A percentile compares a stretch with the other conserved stretches of the same genome.
Conservation (phyloP, 92 coral and sea anemone genomes). For the Actinernus sp. region DNA sequence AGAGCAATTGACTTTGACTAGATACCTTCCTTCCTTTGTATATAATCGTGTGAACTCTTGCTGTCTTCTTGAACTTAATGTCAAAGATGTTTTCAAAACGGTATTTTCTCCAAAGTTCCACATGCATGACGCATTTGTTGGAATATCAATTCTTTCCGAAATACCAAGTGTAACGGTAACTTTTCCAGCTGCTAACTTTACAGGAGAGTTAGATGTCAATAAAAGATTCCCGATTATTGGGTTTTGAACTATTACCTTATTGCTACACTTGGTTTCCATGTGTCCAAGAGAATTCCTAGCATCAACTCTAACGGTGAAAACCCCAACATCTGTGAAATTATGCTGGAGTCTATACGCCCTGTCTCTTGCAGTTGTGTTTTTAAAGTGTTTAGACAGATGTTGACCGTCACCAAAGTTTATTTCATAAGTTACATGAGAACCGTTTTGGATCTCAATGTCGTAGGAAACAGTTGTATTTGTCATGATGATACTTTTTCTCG, state of each 20-base stretch:
- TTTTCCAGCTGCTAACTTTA: conserved; percentile 16
- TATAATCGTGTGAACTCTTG: conserved; percentile 15
- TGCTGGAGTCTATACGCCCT: conserved; percentile 27
- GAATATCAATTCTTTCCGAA: background rate
- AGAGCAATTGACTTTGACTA: conserved; percentile 44
- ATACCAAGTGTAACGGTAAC: conserved; percentile 8
- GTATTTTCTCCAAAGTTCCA: conserved; percentile 81
- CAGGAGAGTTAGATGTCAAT: conserved; percentile 21
- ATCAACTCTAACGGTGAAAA: conserved; percentile 15
- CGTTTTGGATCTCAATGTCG: conserved; percentile 31
- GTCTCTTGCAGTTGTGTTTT: conserved; percentile 10
- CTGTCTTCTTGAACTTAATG: background rate
- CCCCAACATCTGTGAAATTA: conserved; percentile 22
- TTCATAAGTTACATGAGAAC: conserved; percentile 41
- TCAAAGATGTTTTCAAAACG: background rate
- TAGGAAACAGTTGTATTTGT: conserved; percentile 23
- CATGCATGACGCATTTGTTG: conserved; percentile 62
- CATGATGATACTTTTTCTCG: conserved; percentile 3
- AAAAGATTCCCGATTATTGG: conserved; percentile 18
- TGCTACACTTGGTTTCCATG: background rate
- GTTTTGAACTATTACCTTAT: conserved; percentile 55
- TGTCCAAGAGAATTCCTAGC: conserved; percentile 45
- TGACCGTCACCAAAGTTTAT: conserved; percentile 24
- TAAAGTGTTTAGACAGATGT: background rate
- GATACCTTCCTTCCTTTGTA: conserved; percentile 41